Conservation (phyloP, 2,797 vertebrate species). For the Hypotaenidia okinawae region DNA sequence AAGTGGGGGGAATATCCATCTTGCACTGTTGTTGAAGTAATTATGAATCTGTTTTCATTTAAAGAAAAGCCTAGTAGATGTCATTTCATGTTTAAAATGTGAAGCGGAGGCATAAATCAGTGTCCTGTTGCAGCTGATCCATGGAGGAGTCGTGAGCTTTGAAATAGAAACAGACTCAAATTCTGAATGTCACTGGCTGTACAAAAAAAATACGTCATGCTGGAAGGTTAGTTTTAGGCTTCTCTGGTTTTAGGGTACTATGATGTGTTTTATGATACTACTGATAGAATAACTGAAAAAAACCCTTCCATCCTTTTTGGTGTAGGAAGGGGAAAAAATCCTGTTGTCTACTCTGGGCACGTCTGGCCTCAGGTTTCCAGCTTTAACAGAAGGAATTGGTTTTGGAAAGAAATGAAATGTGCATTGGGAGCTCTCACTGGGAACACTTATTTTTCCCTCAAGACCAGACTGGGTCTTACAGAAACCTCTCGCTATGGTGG, state of each 20-base stretch:
- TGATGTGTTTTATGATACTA: background rate
- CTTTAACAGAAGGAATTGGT: background rate
- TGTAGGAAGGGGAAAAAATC: background rate
- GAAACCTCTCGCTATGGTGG: background rate
- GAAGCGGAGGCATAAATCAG: background rate
- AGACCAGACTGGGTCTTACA: background rate
- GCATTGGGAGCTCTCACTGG: background rate
- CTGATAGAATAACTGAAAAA: background rate
- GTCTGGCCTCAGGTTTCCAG: background rate
- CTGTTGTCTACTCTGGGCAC: background rate
- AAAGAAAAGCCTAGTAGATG: slow-evolving; percentile 1
- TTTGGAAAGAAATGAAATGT: background rate
- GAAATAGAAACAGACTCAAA: background rate
- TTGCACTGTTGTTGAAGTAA: background rate
- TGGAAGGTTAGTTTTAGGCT: background rate
- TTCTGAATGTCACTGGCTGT: background rate
- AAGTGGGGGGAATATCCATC: background rate
- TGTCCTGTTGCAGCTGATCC: background rate
- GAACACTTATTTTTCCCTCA: background rate
- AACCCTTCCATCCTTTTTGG: background rate
- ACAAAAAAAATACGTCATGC: background rate
- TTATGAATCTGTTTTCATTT: slow-evolving; percentile 10
- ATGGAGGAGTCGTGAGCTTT: background rate
- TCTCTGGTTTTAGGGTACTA: background rate
- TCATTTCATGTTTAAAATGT: slow-evolving; percentile 30